Evolutionary conservation across 2,797 vertebrate genomes (phyloP).

Genomic region (Cossypha polioptera): DNA sequence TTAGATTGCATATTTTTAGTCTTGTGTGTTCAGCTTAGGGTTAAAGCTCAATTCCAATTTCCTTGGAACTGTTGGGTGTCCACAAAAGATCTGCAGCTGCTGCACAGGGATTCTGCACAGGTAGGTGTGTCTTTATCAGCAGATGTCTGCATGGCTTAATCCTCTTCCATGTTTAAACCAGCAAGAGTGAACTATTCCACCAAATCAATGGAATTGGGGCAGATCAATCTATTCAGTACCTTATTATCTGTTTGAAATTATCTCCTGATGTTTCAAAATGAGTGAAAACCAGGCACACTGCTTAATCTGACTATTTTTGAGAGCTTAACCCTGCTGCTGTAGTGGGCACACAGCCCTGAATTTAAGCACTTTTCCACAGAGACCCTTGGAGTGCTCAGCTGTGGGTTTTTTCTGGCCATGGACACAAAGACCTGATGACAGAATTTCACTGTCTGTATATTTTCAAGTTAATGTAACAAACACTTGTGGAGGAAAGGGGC

Average conservation of each 20-base stretch:
- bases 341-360: background rate
- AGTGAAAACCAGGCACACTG: background rate
- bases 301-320: background rate
- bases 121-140: background rate
- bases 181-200: background rate
- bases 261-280: background rate
- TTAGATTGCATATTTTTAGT: background rate
- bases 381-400: background rate
- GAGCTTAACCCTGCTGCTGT: background rate
- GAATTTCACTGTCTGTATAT: background rate
- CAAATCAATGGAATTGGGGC: background rate
- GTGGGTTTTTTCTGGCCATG: background rate
- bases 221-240: background rate
- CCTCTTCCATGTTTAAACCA: background rate
- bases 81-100: background rate
- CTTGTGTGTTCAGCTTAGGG: background rate
- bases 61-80: background rate
- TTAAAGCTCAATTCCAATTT: background rate
- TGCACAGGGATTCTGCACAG: background rate
- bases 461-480: conserved; percentile 22
- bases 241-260: background rate
- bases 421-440: background rate
- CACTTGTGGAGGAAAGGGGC: background rate
- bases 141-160: background rate
- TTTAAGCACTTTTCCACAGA: background rate